Conservation (phyloP, 2,888 invertebrate genomes). For the Megaustenia siamemsis region DNA sequence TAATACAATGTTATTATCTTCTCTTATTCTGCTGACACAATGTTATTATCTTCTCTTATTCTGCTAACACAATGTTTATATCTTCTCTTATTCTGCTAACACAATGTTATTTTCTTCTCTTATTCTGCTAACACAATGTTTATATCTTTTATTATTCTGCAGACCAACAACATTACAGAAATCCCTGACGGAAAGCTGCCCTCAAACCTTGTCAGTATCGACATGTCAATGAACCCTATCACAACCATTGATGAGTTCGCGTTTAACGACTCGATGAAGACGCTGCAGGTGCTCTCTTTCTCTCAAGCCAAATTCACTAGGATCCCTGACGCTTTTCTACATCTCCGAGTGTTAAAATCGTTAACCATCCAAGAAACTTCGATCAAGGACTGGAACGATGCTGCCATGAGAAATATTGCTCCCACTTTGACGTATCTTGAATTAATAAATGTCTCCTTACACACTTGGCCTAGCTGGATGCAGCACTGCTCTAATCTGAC, state of each 20-base stretch:
- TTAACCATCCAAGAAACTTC: neutral
- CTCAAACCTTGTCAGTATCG: neutral
- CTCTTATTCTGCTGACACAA: too few species aligned
- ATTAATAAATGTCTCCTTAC: neutral
- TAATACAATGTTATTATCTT: too few species aligned
- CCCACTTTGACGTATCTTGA: neutral
- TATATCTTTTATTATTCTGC: neutral
- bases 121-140: too few species aligned
- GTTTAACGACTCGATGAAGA: neutral
- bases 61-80: too few species aligned
- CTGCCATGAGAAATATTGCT: neutral
- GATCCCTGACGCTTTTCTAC: neutral
- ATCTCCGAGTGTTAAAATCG: neutral
- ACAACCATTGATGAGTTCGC: neutral
- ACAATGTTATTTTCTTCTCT: too few species aligned
- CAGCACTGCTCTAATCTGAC: neutral
- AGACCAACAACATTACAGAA: neutral
- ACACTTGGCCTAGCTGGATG: constrained; percentile 8
- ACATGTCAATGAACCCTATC: neutral
- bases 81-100: too few species aligned
- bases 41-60: too few species aligned
- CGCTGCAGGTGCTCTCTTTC: neutral
- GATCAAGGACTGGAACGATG: constrained; percentile 16
- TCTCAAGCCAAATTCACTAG: neutral
- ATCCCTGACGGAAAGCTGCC: constrained; percentile 2